Evolutionary conservation across 2,888 invertebrate genomes (phyloP).

Genomic region (Abrostola triplasia): DNA sequence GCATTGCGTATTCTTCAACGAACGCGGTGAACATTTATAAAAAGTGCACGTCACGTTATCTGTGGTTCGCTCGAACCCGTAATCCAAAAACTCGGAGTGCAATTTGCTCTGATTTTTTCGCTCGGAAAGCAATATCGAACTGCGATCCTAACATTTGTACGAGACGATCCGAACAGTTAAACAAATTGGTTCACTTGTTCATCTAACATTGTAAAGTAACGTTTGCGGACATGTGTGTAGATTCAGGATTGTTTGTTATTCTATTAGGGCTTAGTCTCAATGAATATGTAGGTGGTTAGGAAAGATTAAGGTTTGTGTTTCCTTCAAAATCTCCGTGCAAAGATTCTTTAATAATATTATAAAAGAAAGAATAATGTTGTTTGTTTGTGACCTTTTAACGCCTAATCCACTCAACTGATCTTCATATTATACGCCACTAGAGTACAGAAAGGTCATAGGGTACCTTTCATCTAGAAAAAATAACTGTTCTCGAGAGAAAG

Average conservation of each 20-base stretch:
- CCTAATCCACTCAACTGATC: too few species aligned
- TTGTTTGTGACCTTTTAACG: too few species aligned
- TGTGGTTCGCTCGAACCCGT: not conserved
- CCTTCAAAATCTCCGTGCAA: too few species aligned
- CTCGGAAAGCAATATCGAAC: constrained; percentile 1
- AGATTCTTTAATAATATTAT: too few species aligned
- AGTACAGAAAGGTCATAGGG: too few species aligned
- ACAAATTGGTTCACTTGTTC: constrained; percentile 12
- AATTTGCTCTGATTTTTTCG: constrained; percentile 2
- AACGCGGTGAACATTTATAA: not conserved
- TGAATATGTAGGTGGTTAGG: too few species aligned
- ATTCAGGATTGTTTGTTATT: not conserved
- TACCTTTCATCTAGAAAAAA: too few species aligned
- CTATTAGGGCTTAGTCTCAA: not conserved
- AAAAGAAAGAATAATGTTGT: too few species aligned
- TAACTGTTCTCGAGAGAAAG: too few species aligned
- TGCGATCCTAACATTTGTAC: constrained; percentile 5
- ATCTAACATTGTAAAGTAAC: not conserved
- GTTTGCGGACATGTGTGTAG: not conserved
- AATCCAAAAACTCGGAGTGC: not conserved
- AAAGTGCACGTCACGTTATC: not conserved
- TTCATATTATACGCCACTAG: too few species aligned
- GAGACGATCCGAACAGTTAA: constrained; percentile 3
- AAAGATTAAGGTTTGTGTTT: too few species aligned
- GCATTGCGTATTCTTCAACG: not conserved